Conservation (phyloP, 2,888 invertebrate genomes). For the Endotricha flammealis region DNA sequence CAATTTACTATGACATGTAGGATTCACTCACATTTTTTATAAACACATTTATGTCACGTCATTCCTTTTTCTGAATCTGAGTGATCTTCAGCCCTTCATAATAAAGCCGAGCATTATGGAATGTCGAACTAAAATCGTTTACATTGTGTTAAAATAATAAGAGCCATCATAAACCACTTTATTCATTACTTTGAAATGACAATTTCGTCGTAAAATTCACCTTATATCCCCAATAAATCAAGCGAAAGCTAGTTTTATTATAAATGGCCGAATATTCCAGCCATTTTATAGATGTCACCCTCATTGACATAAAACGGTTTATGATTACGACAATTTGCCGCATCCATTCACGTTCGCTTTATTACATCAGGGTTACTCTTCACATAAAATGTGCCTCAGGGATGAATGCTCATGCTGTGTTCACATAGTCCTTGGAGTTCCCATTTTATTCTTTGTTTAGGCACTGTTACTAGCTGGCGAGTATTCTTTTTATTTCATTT, state of each 20-base stretch:
- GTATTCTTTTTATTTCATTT: no score
- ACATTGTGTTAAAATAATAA: no score
- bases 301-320: constrained; percentile 2
- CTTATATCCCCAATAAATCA: not conserved
- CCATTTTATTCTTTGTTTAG: no score
- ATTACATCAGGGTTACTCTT: not conserved
- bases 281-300: constrained; percentile 1
- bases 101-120: no score
- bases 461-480: no score
- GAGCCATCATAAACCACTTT: not conserved
- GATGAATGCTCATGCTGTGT: not conserved
- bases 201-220: not conserved
- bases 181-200: not conserved
- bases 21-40: no score
- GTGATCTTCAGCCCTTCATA: no score
- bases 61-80: no score
- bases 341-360: not conserved
- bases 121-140: no score
- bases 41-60: no score
- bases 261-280: not conserved
- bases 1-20: no score
- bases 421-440: not conserved
- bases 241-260: not conserved
- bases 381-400: not conserved
- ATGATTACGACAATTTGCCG: constrained; percentile 5